These are phyloP conservation scores for Bruchidius siliquastri DNA, from an alignment of 2,888 invertebrate species.

Conservation along the genomic window DNA sequence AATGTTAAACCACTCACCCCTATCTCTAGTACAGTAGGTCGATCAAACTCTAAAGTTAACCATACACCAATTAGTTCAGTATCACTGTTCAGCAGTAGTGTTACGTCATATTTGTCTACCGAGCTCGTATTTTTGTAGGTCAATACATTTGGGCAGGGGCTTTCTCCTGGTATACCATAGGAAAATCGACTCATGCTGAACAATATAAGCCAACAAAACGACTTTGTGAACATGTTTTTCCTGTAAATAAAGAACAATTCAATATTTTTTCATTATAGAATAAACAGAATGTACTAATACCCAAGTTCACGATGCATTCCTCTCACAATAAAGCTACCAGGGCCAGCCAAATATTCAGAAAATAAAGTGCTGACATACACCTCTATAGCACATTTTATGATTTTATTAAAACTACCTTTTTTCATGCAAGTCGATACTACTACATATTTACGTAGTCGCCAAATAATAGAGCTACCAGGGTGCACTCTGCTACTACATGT, in stretches of 20 bases:
- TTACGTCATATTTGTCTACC: background rate
- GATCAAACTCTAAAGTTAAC: constrained; percentile 53
- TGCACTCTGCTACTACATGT: no score
- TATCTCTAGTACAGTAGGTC: constrained; percentile 27
- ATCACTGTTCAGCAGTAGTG: constrained; percentile 30
- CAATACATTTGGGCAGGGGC: background rate
- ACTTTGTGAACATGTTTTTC: background rate
- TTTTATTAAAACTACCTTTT: no score
- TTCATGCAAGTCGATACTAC: no score
- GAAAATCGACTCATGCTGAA: background rate
- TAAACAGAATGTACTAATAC: no score
- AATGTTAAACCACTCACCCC: constrained; percentile 23
- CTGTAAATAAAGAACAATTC: background rate
- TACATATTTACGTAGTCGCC: no score
- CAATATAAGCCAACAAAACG: background rate
- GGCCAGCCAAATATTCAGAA: no score
- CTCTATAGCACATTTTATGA: no score
- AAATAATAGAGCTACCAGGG: no score
- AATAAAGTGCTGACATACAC: no score
- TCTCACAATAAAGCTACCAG: no score
- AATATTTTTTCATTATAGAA: no score
- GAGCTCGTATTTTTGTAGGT: background rate
- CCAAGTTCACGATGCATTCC: no score
- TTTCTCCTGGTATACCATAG: background rate
- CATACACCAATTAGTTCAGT: constrained; percentile 56